Conservation (phyloP, 2,113 vertebrate genomes). For the Bubo scandiacus region DNA sequence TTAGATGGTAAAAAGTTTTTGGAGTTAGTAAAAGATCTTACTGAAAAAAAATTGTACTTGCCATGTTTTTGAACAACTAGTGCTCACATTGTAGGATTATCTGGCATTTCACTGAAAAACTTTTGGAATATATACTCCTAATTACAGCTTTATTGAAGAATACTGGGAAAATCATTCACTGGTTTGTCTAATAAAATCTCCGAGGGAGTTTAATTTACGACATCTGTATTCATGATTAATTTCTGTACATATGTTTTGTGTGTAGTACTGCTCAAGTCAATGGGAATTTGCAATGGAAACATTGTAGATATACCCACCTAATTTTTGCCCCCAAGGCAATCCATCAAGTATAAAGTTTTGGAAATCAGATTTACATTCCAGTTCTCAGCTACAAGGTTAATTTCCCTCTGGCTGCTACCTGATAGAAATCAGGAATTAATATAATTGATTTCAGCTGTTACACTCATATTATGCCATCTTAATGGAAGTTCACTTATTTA, state of each 20-base stretch:
- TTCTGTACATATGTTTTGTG: neutral
- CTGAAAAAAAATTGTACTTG: neutral
- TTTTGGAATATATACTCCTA: neutral
- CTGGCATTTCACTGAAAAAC: neutral
- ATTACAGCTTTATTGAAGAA: slow-evolving; percentile 12
- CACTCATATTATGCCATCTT: neutral
- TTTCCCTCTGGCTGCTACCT: slow-evolving; percentile 3
- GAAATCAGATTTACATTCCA: neutral
- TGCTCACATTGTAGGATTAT: neutral
- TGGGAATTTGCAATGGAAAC: neutral
- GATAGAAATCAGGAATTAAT: slow-evolving; percentile 20
- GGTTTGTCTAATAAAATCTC: slow-evolving; percentile 19
- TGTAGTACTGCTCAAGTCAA: neutral
- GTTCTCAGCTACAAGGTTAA: neutral
- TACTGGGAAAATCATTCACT: slow-evolving; percentile 8
- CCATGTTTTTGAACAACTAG: neutral
- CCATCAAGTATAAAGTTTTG: neutral
- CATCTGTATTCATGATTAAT: slow-evolving; percentile 15
- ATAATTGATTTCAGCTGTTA: neutral
- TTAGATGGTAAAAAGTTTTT: neutral
- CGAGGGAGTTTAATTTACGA: neutral
- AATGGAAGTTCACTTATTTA: neutral
- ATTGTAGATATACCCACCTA: neutral
- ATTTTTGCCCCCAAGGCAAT: neutral
- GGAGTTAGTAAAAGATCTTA: neutral